These are phyloP conservation scores for Drosophila asahinai DNA, from an alignment of 1,140 invertebrate species.

Conservation along the genomic window DNA sequence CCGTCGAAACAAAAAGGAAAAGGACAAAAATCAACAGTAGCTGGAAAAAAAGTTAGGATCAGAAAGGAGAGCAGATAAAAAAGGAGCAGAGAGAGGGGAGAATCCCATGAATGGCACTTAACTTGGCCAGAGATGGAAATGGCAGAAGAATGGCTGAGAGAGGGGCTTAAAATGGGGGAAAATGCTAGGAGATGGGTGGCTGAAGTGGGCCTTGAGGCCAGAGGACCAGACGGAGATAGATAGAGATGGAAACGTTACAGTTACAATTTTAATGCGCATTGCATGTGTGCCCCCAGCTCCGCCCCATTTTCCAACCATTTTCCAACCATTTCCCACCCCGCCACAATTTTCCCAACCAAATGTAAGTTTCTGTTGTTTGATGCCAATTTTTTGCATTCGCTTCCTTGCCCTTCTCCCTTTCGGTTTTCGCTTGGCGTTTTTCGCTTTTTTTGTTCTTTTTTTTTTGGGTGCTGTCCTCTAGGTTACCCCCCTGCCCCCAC, in stretches of 20 bases:
- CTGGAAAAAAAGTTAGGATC: slow-evolving; percentile 52
- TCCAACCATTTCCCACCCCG: not conserved
- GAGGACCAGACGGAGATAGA: slow-evolving; percentile 41
- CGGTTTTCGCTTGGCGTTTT: slow-evolving; percentile 25
- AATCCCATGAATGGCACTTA: slow-evolving; percentile 79
- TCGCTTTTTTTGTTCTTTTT: slow-evolving; percentile 9
- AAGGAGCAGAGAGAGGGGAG: slow-evolving; percentile 23
- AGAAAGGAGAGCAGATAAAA: slow-evolving; percentile 43
- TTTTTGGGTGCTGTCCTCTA: slow-evolving; percentile 39
- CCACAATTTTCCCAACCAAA: slow-evolving; percentile 47
- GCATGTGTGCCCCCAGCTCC: slow-evolving; percentile 58
- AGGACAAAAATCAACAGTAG: slow-evolving; percentile 49
- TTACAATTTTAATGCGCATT: slow-evolving; percentile 81
- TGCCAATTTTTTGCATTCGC: slow-evolving; percentile 79
- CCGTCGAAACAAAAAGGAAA: slow-evolving; percentile 57
- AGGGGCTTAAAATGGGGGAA: slow-evolving; percentile 1
- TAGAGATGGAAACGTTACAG: slow-evolving; percentile 65
- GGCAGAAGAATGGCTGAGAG: slow-evolving; percentile 21
- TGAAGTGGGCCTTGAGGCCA: slow-evolving; percentile 55
- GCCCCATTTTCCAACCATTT: slow-evolving; percentile 4
- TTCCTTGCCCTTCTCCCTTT: slow-evolving; percentile 30
- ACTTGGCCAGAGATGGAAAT: slow-evolving; percentile 59
- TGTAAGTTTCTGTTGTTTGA: slow-evolving; percentile 81
- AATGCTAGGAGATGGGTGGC: slow-evolving; percentile 9
- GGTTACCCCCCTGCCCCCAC: not conserved